Percentiles rank a stretch among this genome's conserved stretches.
Evolutionary conservation across 2,113 vertebrate species (phyloP).

Genomic region (Phaetusa simplex): DNA sequence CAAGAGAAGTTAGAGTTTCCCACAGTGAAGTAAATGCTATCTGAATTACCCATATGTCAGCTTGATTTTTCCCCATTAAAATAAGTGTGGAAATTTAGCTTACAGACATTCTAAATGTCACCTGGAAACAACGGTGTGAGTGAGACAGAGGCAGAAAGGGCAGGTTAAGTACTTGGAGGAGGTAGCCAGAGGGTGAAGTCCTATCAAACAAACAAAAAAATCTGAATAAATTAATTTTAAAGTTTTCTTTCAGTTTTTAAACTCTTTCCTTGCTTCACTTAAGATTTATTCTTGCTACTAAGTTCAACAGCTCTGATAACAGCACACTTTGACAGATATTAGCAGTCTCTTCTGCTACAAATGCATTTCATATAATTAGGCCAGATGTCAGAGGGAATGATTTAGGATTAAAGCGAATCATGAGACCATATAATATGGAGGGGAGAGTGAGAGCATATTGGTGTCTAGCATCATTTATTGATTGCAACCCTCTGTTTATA

Average conservation of each 20-base stretch:
- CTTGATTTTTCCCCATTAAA: slow-evolving; percentile 10
- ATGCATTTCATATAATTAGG: not conserved
- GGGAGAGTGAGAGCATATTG: not conserved
- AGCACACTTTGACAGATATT: not conserved
- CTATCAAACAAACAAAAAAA: not conserved
- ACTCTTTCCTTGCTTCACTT: not conserved
- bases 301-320: not conserved
- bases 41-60: not conserved
- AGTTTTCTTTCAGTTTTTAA: not conserved
- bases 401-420: not conserved
- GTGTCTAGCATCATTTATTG: not conserved
- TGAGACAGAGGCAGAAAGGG: not conserved
- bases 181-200: not conserved
- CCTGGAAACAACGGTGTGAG: not conserved
- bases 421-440: not conserved
- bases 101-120: slow-evolving; percentile 40
- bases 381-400: not conserved
- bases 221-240: not conserved
- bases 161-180: not conserved
- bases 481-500: not conserved
- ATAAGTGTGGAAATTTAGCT: not conserved
- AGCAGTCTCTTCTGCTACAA: not conserved
- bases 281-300: not conserved
- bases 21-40: slow-evolving; percentile 25
- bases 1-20: not conserved